Conservation (phyloP, 2,888 invertebrate species). For the Drosophila barbarae region DNA sequence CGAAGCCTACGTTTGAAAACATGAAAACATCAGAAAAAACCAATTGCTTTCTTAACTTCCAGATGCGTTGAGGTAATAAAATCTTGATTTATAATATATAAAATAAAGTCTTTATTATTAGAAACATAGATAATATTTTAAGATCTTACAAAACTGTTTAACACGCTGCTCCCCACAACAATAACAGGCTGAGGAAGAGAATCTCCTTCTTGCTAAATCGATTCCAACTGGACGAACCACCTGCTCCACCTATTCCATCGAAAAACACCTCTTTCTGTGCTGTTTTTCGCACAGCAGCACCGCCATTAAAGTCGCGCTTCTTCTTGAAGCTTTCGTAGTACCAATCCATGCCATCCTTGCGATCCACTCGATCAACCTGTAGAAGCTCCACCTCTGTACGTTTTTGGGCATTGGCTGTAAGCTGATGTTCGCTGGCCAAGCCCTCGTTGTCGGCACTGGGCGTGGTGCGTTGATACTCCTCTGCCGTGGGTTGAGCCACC, state of each 20-base stretch:
- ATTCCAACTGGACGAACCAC: conserved; percentile 23
- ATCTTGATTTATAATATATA: conserved; percentile 11
- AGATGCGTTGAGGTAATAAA: background rate
- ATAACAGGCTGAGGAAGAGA: conserved; percentile 30
- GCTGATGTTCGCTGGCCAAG: conserved; percentile 54
- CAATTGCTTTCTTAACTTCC: background rate
- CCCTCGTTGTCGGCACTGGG: conserved; percentile 62
- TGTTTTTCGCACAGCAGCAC: conserved; percentile 34
- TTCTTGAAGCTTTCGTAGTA: conserved; percentile 89
- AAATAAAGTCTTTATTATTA: conserved; percentile 38
- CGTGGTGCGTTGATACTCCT: conserved; percentile 78
- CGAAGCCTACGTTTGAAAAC: background rate
- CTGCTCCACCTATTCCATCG: conserved; percentile 17
- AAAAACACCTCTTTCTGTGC: conserved; percentile 42
- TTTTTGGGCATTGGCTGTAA: conserved; percentile 68
- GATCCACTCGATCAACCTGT: conserved; percentile 78
- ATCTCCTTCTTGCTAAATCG: conserved; percentile 26
- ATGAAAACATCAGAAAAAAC: background rate
- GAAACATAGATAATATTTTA: conserved; percentile 35
- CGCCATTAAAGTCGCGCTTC: conserved; percentile 58
- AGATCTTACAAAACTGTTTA: conserved; percentile 57
- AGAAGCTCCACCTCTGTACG: conserved; percentile 65
- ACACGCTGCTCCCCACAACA: conserved; percentile 47
- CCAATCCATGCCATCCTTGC: conserved; percentile 86
- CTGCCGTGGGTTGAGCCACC: conserved; percentile 77